These are phyloP conservation scores for Trichosurus vulpecula DNA, from an alignment of 2,797 vertebrate genomes.

Conservation along the genomic window DNA sequence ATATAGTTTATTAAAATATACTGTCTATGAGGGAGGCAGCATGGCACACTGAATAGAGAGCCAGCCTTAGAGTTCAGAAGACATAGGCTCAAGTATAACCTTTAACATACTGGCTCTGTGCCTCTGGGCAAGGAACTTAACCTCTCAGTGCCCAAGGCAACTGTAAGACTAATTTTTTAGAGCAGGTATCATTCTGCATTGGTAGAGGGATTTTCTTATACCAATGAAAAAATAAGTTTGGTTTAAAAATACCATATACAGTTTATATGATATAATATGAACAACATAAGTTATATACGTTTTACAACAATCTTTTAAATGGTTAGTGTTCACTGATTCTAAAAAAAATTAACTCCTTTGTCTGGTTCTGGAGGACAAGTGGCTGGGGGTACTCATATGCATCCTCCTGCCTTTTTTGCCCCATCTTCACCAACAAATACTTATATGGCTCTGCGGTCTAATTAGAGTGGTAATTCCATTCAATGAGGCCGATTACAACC, in stretches of 20 bases:
- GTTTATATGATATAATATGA: background rate
- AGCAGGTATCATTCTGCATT: background rate
- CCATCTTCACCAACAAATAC: background rate
- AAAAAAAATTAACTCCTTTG: background rate
- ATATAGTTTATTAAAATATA: background rate
- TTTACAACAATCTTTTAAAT: background rate
- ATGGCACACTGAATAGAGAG: background rate
- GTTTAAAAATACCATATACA: background rate
- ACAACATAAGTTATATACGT: background rate
- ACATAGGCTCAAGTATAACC: background rate
- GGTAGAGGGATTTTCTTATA: background rate
- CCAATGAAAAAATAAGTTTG: background rate
- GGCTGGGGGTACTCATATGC: background rate
- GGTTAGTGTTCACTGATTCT: background rate
- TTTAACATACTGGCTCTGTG: background rate
- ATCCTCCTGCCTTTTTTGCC: background rate
- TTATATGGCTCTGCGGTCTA: background rate
- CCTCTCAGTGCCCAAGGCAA: background rate
- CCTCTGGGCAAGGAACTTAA: background rate
- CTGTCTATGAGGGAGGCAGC: background rate
- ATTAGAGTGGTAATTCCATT: background rate
- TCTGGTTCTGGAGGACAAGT: background rate
- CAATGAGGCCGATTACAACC: background rate
- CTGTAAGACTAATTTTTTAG: background rate
- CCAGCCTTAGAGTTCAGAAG: background rate